phyloP scores from a whole-genome alignment of 2,797 vertebrate genomes.

The Cyclopterus lumpus region DNA sequence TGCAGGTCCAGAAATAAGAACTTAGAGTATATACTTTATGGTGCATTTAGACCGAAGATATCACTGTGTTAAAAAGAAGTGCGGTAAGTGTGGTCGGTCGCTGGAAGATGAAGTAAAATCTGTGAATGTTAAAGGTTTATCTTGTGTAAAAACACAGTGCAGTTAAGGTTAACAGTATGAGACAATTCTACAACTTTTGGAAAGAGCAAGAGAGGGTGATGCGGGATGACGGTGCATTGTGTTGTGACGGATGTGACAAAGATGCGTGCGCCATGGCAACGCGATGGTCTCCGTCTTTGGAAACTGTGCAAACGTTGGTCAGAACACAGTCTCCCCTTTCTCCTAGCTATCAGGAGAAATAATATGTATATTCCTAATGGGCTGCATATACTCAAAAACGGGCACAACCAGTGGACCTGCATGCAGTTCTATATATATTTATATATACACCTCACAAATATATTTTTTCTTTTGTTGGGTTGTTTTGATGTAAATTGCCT shows the following conservation, averaged over 20 bases:
- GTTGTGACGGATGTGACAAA: background rate
- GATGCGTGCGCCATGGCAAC: background rate
- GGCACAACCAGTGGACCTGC: no score
- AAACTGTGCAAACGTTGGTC: background rate
- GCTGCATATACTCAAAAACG: no score
- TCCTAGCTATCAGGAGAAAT: no score
- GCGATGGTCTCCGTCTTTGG: background rate
- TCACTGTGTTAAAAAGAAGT: background rate
- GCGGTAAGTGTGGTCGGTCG: background rate
- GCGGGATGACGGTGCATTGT: background rate
- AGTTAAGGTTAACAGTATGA: background rate
- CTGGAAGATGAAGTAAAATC: no score
- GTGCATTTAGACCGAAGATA: background rate
- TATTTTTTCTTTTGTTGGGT: no score
- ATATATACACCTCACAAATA: no score
- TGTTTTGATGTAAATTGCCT: background rate
- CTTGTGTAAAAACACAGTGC: no score
- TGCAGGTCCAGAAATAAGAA: conserved; percentile 26
- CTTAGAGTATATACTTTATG: background rate
- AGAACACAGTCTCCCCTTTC: no score
- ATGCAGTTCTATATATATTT: no score
- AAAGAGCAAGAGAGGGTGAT: background rate
- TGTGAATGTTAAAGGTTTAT: no score
- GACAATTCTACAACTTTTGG: background rate
- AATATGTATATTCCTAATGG: no score